Evolutionary conservation across 2,888 invertebrate genomes (phyloP).

Genomic region (Eupithecia subumbrata): DNA sequence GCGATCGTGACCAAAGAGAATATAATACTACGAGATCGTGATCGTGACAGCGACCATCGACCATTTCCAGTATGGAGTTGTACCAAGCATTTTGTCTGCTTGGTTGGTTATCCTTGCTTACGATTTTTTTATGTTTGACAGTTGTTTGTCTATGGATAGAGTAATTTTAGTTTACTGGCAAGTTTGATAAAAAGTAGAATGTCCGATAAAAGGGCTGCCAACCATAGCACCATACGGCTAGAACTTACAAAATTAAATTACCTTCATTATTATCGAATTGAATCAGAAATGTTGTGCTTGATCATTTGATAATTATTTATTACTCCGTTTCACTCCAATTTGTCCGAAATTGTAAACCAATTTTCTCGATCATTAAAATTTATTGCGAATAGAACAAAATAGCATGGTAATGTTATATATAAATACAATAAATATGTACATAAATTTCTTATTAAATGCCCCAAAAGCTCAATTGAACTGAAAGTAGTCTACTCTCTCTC

Average conservation of each 20-base stretch:
- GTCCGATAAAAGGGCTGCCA: constrained; percentile 65
- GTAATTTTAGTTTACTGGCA: constrained; percentile 50
- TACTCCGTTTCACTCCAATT: not conserved
- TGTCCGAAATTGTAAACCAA: not conserved
- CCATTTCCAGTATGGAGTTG: not conserved
- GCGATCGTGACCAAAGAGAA: too few relatives aligned
- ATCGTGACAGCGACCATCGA: not conserved
- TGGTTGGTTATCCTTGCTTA: not conserved
- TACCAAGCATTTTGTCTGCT: not conserved
- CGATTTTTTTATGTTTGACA: not conserved
- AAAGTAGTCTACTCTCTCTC: too few relatives aligned
- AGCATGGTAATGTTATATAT: too few relatives aligned
- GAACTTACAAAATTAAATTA: not conserved
- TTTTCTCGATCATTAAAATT: too few relatives aligned
- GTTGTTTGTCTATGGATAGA: constrained; percentile 14
- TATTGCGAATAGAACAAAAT: too few relatives aligned
- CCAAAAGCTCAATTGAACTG: too few relatives aligned
- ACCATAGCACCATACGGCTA: not conserved
- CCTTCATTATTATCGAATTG: not conserved
- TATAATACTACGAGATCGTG: too few relatives aligned
- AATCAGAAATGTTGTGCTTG: not conserved
- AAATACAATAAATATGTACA: too few relatives aligned
- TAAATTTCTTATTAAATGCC: too few relatives aligned
- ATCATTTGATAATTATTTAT: too few relatives aligned
- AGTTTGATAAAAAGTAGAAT: constrained; percentile 59